These are phyloP conservation scores for Temnothorax nylanderi DNA, from an alignment of 1,140 invertebrate genomes.

Conservation along the genomic window DNA sequence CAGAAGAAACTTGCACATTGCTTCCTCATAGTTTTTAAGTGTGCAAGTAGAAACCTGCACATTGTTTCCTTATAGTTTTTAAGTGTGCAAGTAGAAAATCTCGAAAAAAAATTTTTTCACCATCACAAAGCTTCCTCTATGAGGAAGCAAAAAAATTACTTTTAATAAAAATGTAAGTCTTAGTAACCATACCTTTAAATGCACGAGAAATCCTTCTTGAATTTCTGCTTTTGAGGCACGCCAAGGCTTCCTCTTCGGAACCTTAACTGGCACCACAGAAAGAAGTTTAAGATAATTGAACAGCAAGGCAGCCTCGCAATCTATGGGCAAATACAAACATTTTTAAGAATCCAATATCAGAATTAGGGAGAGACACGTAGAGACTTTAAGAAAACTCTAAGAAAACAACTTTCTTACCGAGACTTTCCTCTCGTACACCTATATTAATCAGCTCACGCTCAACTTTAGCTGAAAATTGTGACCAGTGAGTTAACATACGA, in stretches of 20 bases:
- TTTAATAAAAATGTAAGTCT: background rate
- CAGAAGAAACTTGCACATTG: no score
- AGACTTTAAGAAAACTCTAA: background rate
- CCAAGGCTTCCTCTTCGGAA: background rate
- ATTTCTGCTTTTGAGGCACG: conserved; percentile 2
- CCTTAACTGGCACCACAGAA: background rate
- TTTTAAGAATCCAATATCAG: background rate
- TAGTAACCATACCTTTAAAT: background rate
- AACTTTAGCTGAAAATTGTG: conserved; percentile 20
- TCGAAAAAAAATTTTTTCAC: no score
- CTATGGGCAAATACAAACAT: background rate
- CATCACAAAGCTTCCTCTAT: no score
- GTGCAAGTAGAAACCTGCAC: no score
- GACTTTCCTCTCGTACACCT: background rate
- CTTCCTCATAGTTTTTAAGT: no score
- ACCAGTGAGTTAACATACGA: conserved; percentile 17
- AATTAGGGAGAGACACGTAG: background rate
- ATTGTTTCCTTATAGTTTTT: no score
- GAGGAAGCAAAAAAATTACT: no score
- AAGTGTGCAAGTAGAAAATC: no score
- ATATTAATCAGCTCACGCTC: background rate
- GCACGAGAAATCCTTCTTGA: background rate
- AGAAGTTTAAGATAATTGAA: background rate
- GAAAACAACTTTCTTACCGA: background rate
- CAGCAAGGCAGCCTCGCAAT: background rate